Evolutionary conservation across 2,113 vertebrate genomes (phyloP).

Genomic region (Delphinus delphis): DNA sequence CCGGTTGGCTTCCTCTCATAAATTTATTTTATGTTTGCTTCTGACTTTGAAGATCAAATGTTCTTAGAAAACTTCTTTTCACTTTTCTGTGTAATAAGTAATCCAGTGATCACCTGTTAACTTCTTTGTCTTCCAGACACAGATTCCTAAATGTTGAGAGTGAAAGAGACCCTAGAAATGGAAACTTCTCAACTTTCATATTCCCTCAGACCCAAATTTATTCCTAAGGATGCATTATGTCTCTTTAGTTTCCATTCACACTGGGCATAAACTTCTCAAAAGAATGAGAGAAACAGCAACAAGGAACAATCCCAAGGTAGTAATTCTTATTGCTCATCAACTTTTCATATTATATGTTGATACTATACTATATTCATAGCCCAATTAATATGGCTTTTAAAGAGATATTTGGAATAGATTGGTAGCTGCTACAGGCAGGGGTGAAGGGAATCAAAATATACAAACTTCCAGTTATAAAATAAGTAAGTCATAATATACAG

Average conservation of each 20-base stretch:
- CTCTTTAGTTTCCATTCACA: neutral
- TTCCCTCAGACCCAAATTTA: neutral
- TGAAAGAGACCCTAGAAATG: neutral
- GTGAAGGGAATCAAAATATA: neutral
- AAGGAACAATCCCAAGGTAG: neutral
- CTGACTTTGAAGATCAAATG: slow-evolving; percentile 57
- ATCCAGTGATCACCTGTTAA: neutral
- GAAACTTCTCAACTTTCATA: neutral
- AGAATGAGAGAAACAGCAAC: neutral
- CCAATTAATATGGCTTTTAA: neutral
- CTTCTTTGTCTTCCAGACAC: slow-evolving; percentile 3
- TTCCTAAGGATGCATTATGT: neutral
- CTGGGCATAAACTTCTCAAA: neutral
- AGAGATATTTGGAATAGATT: neutral
- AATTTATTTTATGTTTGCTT: slow-evolving; percentile 10
- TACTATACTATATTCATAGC: neutral
- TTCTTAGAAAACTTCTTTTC: slow-evolving; percentile 30
- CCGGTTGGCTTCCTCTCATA: slow-evolving; percentile 17
- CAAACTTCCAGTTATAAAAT: neutral
- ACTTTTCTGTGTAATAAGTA: neutral
- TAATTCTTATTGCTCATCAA: neutral
- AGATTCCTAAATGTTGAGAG: neutral
- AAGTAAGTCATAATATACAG: neutral
- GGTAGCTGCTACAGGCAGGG: neutral
- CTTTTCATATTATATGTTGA: neutral